Percentiles rank a stretch among this genome's conserved stretches.
These are phyloP conservation scores for Manis pentadactyla DNA, from an alignment of 2,797 vertebrate genomes.

Conservation along the genomic window DNA sequence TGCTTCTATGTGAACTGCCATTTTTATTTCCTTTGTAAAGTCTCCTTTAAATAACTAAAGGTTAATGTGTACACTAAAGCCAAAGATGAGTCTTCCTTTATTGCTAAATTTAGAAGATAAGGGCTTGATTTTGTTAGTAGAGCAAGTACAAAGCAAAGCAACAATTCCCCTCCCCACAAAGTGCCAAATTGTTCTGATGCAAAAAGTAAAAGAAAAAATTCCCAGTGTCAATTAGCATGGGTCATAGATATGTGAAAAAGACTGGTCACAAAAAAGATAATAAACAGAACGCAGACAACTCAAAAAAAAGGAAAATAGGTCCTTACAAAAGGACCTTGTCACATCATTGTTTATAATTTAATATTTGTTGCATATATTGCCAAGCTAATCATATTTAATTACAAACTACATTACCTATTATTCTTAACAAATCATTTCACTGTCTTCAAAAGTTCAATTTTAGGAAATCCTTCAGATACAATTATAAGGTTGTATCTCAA, in stretches of 20 bases:
- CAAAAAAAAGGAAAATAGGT: neutral
- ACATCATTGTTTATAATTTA: neutral
- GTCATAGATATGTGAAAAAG: neutral
- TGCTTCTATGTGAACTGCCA: neutral
- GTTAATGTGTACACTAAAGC: neutral
- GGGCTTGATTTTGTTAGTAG: neutral
- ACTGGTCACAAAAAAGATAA: neutral
- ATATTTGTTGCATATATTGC: neutral
- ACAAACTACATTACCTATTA: neutral
- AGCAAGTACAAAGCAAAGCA: neutral
- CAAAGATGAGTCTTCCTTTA: neutral
- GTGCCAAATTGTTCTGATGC: neutral
- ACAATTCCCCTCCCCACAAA: too few relatives aligned
- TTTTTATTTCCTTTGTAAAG: neutral
- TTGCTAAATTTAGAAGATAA: neutral
- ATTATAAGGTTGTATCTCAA: neutral
- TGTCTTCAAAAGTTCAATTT: neutral
- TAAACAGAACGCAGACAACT: neutral
- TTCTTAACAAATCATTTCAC: neutral
- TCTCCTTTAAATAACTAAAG: conserved; percentile 5
- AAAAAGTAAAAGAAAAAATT: conserved; percentile 13
- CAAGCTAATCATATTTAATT: neutral
- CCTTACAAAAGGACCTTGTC: neutral
- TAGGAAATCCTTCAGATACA: neutral
- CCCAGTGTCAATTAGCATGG: neutral